These are phyloP conservation scores for Malurus melanocephalus DNA, from an alignment of 2,113 vertebrate species.

Conservation along the genomic window DNA sequence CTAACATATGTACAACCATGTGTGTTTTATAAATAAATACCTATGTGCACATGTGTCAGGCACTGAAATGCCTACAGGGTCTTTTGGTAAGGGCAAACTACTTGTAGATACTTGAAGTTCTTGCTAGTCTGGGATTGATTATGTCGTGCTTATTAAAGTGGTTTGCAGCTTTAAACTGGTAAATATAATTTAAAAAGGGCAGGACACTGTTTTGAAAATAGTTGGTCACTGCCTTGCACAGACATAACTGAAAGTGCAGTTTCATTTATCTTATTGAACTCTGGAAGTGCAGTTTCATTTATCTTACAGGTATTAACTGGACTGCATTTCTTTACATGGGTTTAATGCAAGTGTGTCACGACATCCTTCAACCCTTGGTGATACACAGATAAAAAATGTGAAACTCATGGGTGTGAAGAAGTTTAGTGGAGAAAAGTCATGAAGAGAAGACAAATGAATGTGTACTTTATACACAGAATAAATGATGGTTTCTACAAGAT, in stretches of 20 bases:
- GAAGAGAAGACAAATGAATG: background rate
- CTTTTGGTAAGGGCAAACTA: background rate
- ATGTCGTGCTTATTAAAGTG: background rate
- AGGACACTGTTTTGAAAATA: conserved; percentile 1
- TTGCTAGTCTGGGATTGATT: conserved; percentile 6
- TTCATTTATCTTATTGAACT: background rate
- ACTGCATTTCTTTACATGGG: background rate
- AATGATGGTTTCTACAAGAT: background rate
- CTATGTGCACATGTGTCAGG: background rate
- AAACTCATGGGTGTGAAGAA: background rate
- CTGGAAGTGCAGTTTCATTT: background rate
- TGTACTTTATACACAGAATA: background rate
- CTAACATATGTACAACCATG: background rate
- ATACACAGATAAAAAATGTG: background rate
- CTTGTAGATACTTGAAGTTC: conserved; percentile 29
- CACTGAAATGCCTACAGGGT: background rate
- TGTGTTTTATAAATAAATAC: conserved; percentile 45
- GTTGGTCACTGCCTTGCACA: background rate
- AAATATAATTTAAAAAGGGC: background rate
- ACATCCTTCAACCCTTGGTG: background rate
- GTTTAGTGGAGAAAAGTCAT: background rate
- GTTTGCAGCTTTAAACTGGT: background rate
- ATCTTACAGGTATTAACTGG: background rate
- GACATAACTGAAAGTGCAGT: background rate
- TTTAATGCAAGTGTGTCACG: background rate